A percentile compares a stretch with the other conserved stretches of the same genome.
phyloP scores from a whole-genome alignment of 2,888 invertebrate species.

The Pterostichus madidus region DNA sequence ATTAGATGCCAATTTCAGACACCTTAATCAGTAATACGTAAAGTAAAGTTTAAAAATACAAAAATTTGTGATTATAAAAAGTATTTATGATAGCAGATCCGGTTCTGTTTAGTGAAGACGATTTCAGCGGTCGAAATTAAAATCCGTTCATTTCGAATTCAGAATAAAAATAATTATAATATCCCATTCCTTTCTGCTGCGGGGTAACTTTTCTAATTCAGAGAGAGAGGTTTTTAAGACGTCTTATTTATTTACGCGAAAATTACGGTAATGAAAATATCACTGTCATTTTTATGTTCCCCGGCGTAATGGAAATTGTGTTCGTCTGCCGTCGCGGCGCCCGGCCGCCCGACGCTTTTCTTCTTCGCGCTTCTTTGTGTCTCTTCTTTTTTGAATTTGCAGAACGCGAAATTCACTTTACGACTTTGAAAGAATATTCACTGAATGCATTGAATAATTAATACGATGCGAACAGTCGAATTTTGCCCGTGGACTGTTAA shows the following conservation, averaged over 20 bases:
- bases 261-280: constrained; percentile 75
- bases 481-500: not conserved
- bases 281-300: constrained; percentile 73
- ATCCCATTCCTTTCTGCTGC: not conserved
- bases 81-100: too few relatives aligned
- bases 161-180: constrained; percentile 62
- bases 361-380: constrained; percentile 26
- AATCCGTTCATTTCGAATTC: constrained; percentile 59
- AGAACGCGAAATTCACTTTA: constrained; percentile 53
- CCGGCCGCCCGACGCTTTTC: not conserved
- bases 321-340: not conserved
- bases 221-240: constrained; percentile 69
- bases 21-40: too few relatives aligned
- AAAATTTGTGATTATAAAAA: too few relatives aligned
- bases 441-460: constrained; percentile 51
- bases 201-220: constrained; percentile 61
- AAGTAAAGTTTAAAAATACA: too few relatives aligned
- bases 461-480: constrained; percentile 15
- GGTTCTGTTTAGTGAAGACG: not conserved
- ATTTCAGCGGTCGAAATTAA: constrained; percentile 36
- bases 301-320: constrained; percentile 71
- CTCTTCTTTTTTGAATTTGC: constrained; percentile 29
- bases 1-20: too few relatives aligned
- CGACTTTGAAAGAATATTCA: constrained; percentile 55
- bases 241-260: constrained; percentile 73